Base-by-base conservation (phyloP, 2,888 invertebrate genomes). In the Cyclophora albipunctata region DNA sequence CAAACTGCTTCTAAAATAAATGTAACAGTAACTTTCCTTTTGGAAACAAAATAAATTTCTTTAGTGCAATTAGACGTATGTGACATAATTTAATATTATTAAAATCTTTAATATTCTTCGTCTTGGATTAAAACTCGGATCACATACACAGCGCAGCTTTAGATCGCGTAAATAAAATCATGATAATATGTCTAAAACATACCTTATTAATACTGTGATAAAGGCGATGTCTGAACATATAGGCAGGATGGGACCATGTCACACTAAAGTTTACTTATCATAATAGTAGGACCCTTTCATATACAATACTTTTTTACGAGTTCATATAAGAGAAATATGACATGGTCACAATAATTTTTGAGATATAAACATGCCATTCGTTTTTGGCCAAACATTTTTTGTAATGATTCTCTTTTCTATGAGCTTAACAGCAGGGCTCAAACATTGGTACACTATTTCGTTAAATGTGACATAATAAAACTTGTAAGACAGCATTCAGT, bases 31-130 rank as follows among this genome's bases (percentile, higher is more conserved):
- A 7, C n/a, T 7, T n/a, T 42, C n/a, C 4, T 4, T 20, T 33
- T 43, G 34, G 34, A 43, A 54, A 53, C 49, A 52, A 45, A 54
- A 58, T 52, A 69, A 52, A 62, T 66, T 71, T 73, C 55, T 69
- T 75, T 77, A 81, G 84, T 85, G 85, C 85, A 79, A 67, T 78
- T 37, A 77, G 79, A 82, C 78, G 76, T 77, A 76, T 70, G 81
- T 77, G 78, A 75, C 52, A 75, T 79, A 71, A 62, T 69, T 67
- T 69, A 67, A 63, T 69, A 67, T 71, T 69, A 69, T 67, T 73
- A 63, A 71, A 67, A 69, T 71, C 64, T 68, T 73, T 71, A 75
- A 69, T 70, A 65, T 66, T 67, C 68, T 73, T 73, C 73, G 66
- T 70, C 71, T 71, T 73, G 69, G 55, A 78, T 81, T 79, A 81